Evolutionary conservation across 1,140 invertebrate genomes (phyloP), one percentile per base, ranked within the genome.

Genomic region (Platyscapa corneri): DNA sequence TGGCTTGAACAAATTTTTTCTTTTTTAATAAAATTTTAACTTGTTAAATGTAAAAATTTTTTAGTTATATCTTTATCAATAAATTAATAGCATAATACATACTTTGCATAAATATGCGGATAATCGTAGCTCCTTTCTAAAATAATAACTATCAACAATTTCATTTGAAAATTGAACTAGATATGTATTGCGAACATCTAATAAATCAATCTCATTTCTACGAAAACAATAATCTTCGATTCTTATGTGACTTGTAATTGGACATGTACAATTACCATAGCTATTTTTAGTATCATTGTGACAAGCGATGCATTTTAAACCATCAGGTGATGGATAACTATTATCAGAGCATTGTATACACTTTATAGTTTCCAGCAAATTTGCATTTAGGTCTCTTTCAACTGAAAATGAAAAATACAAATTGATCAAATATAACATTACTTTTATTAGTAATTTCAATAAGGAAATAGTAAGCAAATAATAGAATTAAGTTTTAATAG

Each of bases 71-170:
- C 49, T 60, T 60, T 3, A 60, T 60, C 14, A 14, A 60, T 53
- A 53, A 60, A 27, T 60, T 5, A 27, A 27, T 27, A 23, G 27
- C 27, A 60, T 60, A 27, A 60, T 60, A 60, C 84, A 88, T 92
- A 95, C 94, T 86, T 94, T 92, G 88, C 95, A 96, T 85, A 94
- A 89, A 42, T 93, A 91, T 83, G 93, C 88, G 12, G 94, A 90
- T 56, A 93, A 89, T 84, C 90, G 86, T 30, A 95, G 88, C 88
- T 95, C 90, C 3, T 89, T 90, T 86, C 90, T 89, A 34, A 95
- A 92, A 87, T 94, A 95, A 65, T 90, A 88, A 83, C 95, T 95
- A 37, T 94, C 90, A 39, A 94, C 83, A 30, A 86, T 89, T 34
- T 89, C 89, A 83, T 86, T 90, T 32, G 90, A 87, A 86, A 91